Conservation (phyloP, 1,140 invertebrate genomes). For the Cotesia glomerata region DNA sequence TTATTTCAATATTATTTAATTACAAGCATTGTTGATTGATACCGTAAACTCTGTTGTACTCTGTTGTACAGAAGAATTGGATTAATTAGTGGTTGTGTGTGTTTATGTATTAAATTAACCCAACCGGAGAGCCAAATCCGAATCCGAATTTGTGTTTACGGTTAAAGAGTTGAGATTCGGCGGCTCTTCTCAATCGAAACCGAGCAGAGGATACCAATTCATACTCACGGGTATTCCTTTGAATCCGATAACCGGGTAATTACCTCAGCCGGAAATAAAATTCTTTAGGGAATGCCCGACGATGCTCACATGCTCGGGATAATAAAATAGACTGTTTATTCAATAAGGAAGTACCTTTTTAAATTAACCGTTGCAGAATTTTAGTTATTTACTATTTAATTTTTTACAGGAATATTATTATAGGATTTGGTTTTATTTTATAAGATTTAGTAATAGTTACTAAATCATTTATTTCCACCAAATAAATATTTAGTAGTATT, state of each 20-base stretch:
- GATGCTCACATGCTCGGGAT: background rate
- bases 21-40: background rate
- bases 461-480: no score
- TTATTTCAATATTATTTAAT: background rate
- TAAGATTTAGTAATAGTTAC: no score
- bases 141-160: no score
- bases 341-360: background rate
- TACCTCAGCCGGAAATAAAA: conserved; percentile 28
- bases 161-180: no score
- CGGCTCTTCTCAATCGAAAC: conserved; percentile 13
- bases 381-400: background rate
- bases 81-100: no score
- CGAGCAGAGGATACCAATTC: background rate
- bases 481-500: no score
- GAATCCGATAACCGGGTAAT: conserved; percentile 23
- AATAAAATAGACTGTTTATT: background rate
- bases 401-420: background rate
- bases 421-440: no score
- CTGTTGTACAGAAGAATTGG: no score
- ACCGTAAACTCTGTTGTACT: no score
- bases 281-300: conserved; percentile 14
- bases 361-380: background rate
- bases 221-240: conserved; percentile 20
- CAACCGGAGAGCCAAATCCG: no score
- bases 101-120: no score